Conservation (phyloP, 2,797 vertebrate species). For the Labeo calbasu region DNA sequence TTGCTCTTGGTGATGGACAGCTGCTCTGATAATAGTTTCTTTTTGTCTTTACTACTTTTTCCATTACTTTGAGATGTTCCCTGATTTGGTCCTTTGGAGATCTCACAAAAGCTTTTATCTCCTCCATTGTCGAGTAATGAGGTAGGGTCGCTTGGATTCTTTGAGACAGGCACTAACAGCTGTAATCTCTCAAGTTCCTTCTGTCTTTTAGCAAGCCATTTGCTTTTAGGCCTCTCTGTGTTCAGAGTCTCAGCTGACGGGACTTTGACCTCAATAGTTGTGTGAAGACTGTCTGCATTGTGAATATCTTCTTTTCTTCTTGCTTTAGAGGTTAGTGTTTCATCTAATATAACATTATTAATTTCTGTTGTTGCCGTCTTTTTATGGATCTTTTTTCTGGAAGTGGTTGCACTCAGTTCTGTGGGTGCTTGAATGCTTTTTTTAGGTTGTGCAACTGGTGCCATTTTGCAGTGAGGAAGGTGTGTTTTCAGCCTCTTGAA, state of each 20-base stretch:
- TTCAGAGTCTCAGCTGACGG: conserved; percentile 30
- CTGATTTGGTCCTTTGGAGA: conserved; percentile 46
- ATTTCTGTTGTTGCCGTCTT: neutral
- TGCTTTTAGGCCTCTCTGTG: conserved; percentile 61
- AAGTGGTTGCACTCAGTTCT: conserved; percentile 16
- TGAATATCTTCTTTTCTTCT: conserved; percentile 53
- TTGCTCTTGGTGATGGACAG: conserved; percentile 17
- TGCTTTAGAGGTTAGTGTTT: conserved; percentile 45
- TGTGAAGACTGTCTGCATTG: neutral
- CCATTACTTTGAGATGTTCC: conserved; percentile 39
- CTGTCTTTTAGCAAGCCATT: conserved; percentile 59
- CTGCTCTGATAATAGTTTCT: conserved; percentile 24
- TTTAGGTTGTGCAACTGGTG: conserved; percentile 55
- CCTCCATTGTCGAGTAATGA: conserved; percentile 3
- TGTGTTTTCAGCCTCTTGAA: conserved; percentile 89
- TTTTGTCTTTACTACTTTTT: conserved; percentile 49
- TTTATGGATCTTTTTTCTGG: conserved; percentile 33
- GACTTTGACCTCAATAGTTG: neutral
- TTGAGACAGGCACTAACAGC: conserved; percentile 25
- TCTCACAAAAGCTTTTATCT: neutral
- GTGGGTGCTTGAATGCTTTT: conserved; percentile 49
- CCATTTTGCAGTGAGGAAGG: conserved; percentile 84
- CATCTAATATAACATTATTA: neutral
- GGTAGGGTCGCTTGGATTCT: conserved; percentile 32
- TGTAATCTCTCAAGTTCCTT: conserved; percentile 37